These are phyloP conservation scores for Amaurobius ferox DNA, from an alignment of 2,888 invertebrate species.

Conservation along the genomic window DNA sequence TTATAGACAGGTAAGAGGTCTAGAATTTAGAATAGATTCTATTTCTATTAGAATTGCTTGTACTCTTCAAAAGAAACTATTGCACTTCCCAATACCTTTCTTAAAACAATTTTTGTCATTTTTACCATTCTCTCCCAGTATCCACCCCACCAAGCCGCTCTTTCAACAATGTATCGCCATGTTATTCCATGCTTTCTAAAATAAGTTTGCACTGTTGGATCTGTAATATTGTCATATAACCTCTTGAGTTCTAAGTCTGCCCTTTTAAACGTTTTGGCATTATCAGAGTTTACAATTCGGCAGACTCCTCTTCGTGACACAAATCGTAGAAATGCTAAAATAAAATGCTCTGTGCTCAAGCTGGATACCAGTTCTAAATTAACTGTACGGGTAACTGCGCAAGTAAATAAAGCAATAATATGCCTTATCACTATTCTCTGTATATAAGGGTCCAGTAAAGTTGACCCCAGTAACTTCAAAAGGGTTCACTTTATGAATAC, in stretches of 20 bases:
- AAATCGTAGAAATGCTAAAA: not conserved
- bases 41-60: not conserved
- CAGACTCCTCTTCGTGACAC: not conserved
- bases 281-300: not conserved
- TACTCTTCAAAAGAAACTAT: not conserved
- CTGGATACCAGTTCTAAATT: not conserved
- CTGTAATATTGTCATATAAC: not conserved
- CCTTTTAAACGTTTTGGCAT: not conserved
- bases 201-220: slow-evolving; percentile 3
- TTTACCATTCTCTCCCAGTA: slow-evolving; percentile 11
- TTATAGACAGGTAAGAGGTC: slow-evolving; percentile 6
- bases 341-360: slow-evolving; percentile 7
- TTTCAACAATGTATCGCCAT: slow-evolving; percentile 6
- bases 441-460: not conserved
- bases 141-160: slow-evolving; percentile 25
- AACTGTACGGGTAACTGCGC: not conserved
- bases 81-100: not conserved
- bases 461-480: too few species aligned
- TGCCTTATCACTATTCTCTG: not conserved
- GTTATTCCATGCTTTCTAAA: not conserved
- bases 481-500: too few species aligned
- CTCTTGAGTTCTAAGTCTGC: slow-evolving; percentile 4
- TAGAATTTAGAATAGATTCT: slow-evolving; percentile 6
- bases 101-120: slow-evolving; percentile 8
- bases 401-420: not conserved